These are phyloP conservation scores for Pseudolycoriella hygida DNA, from an alignment of 2,888 invertebrate species.

Conservation along the genomic window DNA sequence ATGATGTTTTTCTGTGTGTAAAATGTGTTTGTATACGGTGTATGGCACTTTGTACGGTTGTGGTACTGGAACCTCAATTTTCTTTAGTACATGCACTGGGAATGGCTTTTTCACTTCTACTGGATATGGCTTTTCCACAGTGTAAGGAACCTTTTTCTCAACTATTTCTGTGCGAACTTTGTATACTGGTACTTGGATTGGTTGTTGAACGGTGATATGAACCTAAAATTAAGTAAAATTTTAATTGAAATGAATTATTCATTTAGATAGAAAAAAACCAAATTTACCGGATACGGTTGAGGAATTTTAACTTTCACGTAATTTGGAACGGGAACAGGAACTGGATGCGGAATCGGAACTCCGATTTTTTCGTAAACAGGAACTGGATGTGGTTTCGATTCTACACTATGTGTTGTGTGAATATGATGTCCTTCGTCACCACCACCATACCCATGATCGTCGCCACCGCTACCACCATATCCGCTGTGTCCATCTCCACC, in stretches of 20 bases:
- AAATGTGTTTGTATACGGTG: conserved; percentile 49
- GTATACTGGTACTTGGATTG: conserved; percentile 53
- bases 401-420: conserved; percentile 43
- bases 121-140: conserved; percentile 46
- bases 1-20: background rate
- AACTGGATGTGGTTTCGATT: conserved; percentile 49
- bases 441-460: conserved; percentile 18
- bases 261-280: too few species aligned
- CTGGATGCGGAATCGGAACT: conserved; percentile 54
- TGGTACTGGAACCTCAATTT: conserved; percentile 48
- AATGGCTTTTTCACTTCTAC: conserved; percentile 57
- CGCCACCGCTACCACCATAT: background rate
- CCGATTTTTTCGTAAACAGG: conserved; percentile 55
- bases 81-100: conserved; percentile 58
- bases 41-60: conserved; percentile 58
- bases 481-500: conserved; percentile 1
- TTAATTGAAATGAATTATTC: too few species aligned
- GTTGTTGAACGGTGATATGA: conserved; percentile 47
- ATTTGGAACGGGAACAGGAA: conserved; percentile 46
- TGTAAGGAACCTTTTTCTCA: conserved; percentile 54
- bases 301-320: conserved; percentile 50
- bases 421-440: conserved; percentile 36
- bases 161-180: conserved; percentile 54
- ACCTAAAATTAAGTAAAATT: too few species aligned
- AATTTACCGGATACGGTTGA: conserved; percentile 47